A percentile compares a stretch with the other conserved stretches of the same genome.
phyloP scores from a whole-genome alignment of 1,140 invertebrate genomes.

The Aphelenchoides besseyi region DNA sequence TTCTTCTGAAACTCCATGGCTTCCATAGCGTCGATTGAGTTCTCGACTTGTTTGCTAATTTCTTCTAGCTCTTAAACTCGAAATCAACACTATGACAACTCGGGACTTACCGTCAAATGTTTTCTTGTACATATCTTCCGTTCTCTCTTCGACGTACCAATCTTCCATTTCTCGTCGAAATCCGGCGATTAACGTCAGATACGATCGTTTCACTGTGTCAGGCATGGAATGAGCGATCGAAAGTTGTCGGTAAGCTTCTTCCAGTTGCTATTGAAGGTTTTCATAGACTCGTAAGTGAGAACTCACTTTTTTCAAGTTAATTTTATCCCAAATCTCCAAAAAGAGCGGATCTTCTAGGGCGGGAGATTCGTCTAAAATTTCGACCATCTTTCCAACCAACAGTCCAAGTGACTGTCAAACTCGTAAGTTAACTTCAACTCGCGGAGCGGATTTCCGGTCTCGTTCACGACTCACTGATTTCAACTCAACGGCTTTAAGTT shows the following conservation, averaged over 20 bases:
- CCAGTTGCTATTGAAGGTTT: neutral
- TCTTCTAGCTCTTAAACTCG: neutral
- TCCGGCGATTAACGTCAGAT: neutral
- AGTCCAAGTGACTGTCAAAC: too few relatives aligned
- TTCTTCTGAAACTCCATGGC: neutral
- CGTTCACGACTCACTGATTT: too few relatives aligned
- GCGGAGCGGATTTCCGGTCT: too few relatives aligned
- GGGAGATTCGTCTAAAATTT: slow-evolving; percentile 11
- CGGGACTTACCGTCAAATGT: neutral
- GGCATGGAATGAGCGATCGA: slow-evolving; percentile 6
- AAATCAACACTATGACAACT: neutral
- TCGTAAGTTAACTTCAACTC: too few relatives aligned
- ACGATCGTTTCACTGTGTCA: neutral
- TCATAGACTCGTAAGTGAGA: neutral
- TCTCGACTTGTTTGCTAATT: neutral
- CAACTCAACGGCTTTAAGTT: too few relatives aligned
- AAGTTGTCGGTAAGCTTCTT: slow-evolving; percentile 11
- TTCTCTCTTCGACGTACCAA: neutral
- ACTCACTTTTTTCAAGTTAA: slow-evolving; percentile 8
- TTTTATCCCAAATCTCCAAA: slow-evolving; percentile 5
- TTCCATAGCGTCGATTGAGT: neutral
- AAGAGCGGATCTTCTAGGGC: slow-evolving; percentile 7
- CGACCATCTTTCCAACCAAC: too few relatives aligned
- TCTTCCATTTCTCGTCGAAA: slow-evolving; percentile 2
- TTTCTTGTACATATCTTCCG: neutral